Base-by-base conservation (phyloP, 1,140 invertebrate genomes). In the Sitophilus oryzae region DNA sequence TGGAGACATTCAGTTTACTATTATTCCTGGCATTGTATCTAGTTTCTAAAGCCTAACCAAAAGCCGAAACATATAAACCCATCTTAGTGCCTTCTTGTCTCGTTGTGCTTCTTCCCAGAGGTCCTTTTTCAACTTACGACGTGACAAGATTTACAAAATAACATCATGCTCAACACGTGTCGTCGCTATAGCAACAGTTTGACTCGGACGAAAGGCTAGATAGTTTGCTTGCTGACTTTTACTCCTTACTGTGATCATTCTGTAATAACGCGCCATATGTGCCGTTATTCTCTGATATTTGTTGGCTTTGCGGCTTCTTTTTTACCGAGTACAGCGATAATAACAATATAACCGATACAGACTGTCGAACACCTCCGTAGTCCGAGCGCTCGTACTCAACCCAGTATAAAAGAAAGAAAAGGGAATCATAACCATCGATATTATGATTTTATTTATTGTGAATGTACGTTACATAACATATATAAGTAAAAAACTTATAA, bases 141-240 rank as follows among this genome's bases (percentile, higher is more conserved):
- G 69, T 71, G 69, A 71, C 67, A 71, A 68, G 69, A 71, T 69
- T 71, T 67, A 63, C 66, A 71, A 71, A 69, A 66, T 69, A 68
- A 69, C 66, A 62, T 66, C 59, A 62, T 63, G 64, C 61, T 70
- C 68, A 71, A 71, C 69, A 71, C 69, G 69, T 71, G 69, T 71
- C 69, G 69, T 71, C 66, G 58, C 69, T 66, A 71, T 69, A 66
- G 67, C 64, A 69, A 71, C 69, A 63, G 62, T 60, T 64, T 66
- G 58, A 59, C 54, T 56, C 34, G 56, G 50, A 48, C 57, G 45
- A 65, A 60, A 47, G 61, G 63, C 55, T 57, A 56, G 48, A 53
- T 48, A 60, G 55, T 57, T 52, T 63, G 47, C 55, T 61, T 58
- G 58, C 64, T 61, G 57, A 63, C 63, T 65, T 57, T 54, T 60